These are phyloP conservation scores for Calliopsis andreniformis DNA, from an alignment of 1,140 invertebrate species.

Conservation along the genomic window DNA sequence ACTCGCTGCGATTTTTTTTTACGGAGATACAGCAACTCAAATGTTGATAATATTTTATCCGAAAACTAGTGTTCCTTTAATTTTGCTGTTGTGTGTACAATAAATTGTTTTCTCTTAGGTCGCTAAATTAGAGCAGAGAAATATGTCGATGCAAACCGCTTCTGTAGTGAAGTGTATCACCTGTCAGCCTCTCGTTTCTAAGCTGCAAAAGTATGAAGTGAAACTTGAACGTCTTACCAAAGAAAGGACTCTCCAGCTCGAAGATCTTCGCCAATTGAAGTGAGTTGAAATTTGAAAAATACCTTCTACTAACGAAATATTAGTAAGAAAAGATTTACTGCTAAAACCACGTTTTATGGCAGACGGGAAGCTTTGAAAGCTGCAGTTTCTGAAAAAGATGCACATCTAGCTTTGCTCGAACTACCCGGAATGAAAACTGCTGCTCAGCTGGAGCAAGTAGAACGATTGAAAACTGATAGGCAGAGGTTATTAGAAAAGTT, in stretches of 20 bases:
- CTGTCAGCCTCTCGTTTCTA: conserved; percentile 84
- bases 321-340: neutral
- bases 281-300: conserved; percentile 76
- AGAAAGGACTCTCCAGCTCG: conserved; percentile 86
- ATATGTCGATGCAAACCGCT: conserved; percentile 86
- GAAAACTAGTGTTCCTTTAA: too few species aligned
- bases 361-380: conserved; percentile 91
- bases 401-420: conserved; percentile 91
- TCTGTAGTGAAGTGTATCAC: conserved; percentile 85
- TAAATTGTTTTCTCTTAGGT: conserved; percentile 83
- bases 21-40: too few species aligned
- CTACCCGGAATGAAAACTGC: conserved; percentile 87
- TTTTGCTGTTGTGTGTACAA: too few species aligned
- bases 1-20: too few species aligned
- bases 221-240: conserved; percentile 82
- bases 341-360: conserved; percentile 52
- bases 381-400: conserved; percentile 92
- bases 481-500: conserved; percentile 85
- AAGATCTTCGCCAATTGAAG: conserved; percentile 91
- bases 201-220: conserved; percentile 83
- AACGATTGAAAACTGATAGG: conserved; percentile 85
- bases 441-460: conserved; percentile 84
- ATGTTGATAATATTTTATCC: too few species aligned
- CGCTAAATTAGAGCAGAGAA: conserved; percentile 86
- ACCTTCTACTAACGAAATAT: neutral